These are phyloP conservation scores for Hirtodrosophila cameraria DNA, from an alignment of 2,888 invertebrate species.

Conservation along the genomic window DNA sequence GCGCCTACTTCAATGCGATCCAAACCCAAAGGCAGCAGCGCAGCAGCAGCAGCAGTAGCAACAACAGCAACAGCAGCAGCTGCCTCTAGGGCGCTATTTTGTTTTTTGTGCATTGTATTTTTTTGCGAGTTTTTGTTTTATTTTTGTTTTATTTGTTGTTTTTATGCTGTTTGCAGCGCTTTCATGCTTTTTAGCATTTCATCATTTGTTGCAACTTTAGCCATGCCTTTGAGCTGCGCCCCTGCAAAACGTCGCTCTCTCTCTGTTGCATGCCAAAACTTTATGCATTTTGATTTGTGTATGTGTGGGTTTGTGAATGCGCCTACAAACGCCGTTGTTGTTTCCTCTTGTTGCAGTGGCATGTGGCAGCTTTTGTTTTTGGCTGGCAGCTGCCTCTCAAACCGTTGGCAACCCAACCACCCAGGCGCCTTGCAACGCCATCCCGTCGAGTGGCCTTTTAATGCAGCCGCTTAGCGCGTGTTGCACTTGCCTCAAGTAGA, in stretches of 20 bases:
- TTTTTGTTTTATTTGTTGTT: constrained; percentile 10
- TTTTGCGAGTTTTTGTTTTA: no score
- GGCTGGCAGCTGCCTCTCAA: constrained; percentile 7
- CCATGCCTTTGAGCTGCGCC: not conserved
- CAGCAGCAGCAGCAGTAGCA: constrained; percentile 3
- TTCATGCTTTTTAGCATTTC: constrained; percentile 70
- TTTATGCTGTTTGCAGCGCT: constrained; percentile 26
- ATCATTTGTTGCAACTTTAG: constrained; percentile 68
- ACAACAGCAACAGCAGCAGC: not conserved
- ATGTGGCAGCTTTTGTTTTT: constrained; percentile 41
- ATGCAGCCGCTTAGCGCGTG: constrained; percentile 68
- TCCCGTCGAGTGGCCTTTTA: constrained; percentile 63
- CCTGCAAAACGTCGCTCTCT: not conserved
- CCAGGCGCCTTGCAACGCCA: constrained; percentile 24
- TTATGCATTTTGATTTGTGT: constrained; percentile 48
- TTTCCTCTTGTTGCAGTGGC: constrained; percentile 36
- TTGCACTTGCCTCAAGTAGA: constrained; percentile 63
- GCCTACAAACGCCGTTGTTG: constrained; percentile 19
- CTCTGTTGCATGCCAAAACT: constrained; percentile 30
- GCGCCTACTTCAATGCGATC: constrained; percentile 58
- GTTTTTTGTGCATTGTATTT: no score
- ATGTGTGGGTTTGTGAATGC: constrained; percentile 3
- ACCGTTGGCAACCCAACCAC: constrained; percentile 1
- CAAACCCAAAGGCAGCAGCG: constrained; percentile 3
- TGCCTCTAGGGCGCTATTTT: constrained; percentile 18